Evolutionary conservation across 2,888 invertebrate species (phyloP).

Genomic region (Yponomeuta malinellus): DNA sequence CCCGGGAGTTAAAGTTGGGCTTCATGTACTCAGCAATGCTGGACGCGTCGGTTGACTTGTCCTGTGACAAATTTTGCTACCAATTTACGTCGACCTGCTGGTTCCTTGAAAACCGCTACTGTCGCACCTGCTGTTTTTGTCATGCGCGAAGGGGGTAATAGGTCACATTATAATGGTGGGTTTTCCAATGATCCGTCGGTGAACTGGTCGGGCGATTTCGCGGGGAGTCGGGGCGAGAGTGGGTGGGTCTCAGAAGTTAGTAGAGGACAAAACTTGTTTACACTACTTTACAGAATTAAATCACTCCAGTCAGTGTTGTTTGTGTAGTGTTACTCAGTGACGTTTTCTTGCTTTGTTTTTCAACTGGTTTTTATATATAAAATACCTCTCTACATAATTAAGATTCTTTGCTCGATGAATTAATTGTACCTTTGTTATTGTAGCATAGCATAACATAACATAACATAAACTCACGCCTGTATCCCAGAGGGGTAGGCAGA

Average conservation of each 20-base stretch:
- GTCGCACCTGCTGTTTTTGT: not conserved
- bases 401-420: no score
- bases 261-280: conserved; percentile 63
- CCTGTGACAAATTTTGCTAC: conserved; percentile 29
- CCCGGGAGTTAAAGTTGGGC: conserved; percentile 50
- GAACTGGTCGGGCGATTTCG: conserved; percentile 40
- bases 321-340: conserved; percentile 36
- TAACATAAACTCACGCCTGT: no score
- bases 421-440: no score
- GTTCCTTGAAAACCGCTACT: not conserved
- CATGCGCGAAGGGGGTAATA: conserved; percentile 23
- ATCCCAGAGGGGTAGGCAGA: no score
- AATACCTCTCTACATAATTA: no score
- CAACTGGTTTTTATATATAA: no score
- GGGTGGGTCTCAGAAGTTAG: conserved; percentile 31
- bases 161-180: conserved; percentile 33
- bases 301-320: conserved; percentile 49
- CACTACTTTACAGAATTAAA: conserved; percentile 68
- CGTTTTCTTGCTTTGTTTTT: conserved; percentile 18
- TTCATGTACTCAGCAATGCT: conserved; percentile 36
- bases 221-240: conserved; percentile 32
- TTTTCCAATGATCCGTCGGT: conserved; percentile 34
- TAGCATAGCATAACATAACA: no score
- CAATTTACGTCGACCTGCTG: conserved; percentile 23
- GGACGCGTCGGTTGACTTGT: conserved; percentile 37